These are phyloP conservation scores for Chrysolina haemoptera DNA, from an alignment of 2,888 invertebrate genomes.

Conservation along the genomic window DNA sequence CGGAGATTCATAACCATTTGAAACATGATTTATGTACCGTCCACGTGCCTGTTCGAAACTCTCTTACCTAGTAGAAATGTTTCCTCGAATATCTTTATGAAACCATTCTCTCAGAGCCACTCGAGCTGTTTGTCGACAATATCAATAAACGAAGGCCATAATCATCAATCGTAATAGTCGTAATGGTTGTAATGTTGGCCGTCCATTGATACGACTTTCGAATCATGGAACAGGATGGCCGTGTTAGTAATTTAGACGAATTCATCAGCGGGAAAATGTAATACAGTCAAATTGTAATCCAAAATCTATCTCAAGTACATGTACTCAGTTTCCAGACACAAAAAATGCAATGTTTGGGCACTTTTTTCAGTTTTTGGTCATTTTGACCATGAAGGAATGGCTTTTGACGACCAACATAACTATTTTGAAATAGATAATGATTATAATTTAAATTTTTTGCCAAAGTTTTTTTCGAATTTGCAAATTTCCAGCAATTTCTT, in stretches of 20 bases:
- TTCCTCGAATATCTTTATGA: conserved; percentile 13
- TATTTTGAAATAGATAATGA: no score
- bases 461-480: no score
- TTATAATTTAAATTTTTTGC: no score
- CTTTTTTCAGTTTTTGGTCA: no score
- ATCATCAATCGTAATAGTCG: conserved; percentile 14
- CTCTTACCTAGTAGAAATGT: conserved; percentile 13
- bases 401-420: no score
- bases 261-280: conserved; percentile 23
- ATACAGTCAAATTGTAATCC: no score
- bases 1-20: neutral
- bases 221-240: conserved; percentile 17
- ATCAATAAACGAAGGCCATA: conserved; percentile 21
- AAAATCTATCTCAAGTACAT: no score
- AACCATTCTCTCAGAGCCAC: neutral
- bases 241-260: conserved; percentile 18
- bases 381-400: no score
- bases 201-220: conserved; percentile 10
- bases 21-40: neutral
- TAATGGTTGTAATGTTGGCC: neutral
- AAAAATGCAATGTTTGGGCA: no score
- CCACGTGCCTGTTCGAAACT: neutral
- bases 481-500: no score
- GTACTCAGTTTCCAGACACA: no score
- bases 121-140: conserved; percentile 17